Base-by-base conservation (phyloP, 2,797 vertebrate species). In the Cossypha heuglini region DNA sequence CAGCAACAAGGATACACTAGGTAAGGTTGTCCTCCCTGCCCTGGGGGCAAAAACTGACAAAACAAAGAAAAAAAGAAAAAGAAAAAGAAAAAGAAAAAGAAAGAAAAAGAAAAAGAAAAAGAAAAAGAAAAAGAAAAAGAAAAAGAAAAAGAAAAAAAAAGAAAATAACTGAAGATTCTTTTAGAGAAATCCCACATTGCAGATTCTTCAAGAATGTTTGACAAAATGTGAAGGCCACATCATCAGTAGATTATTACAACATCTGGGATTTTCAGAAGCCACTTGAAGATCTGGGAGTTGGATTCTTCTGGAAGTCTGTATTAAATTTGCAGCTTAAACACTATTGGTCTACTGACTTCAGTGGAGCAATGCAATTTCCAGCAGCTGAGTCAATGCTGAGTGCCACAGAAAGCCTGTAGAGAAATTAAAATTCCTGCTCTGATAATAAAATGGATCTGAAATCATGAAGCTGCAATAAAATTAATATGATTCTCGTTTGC, bases 371-470 rank as follows among this genome's bases (percentile, higher is more conserved):
- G 59, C 74, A 77, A 85, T 82, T 83, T 89, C 87, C 71, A 91
- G 52, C 52, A 89, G 77, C 75, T 91, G 86, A 93, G 55, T 90
- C 91, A 93, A 69, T n/a, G 62, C 57, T 82, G 82, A 88, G 49
- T 88, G 68, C 61, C 80, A 90, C 61, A 90, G 63, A 94, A 93
- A 91, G 72, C 72, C 80, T 90, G 69, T n/a, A 89, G 80, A 95
- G 77, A 93, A 86, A 96, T 93, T 87, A 81, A 94, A 97, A 95
- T 83, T 95, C 83, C 86, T 96, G 38, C 76, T 88, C 90, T 74
- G 90, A 96, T 96, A 96, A 95, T 80, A 94, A 97, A 97, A 91
- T 84, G 61, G 68, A 91, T 91, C 78, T 92, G 74, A 85, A 91
- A 91, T 93, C 72, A 91, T 86, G 82, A 87, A 96, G 79, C 42